These are phyloP conservation scores for Drosophila paucipuncta DNA, from an alignment of 2,888 invertebrate genomes.

Conservation along the genomic window DNA sequence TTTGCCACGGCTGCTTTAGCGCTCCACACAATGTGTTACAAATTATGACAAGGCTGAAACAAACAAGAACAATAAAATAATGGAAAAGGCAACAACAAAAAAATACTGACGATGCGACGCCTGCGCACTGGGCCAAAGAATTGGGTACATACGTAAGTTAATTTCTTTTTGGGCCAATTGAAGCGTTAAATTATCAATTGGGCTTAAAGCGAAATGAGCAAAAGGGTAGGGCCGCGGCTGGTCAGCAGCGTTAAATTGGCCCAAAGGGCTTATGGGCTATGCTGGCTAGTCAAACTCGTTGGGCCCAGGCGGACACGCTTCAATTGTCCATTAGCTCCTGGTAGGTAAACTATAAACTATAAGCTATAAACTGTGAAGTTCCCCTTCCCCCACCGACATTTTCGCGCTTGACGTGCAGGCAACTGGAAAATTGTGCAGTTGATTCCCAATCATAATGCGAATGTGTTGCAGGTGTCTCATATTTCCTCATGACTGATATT, in stretches of 20 bases:
- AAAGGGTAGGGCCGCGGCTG: conserved; percentile 51
- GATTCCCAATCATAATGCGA: conserved; percentile 46
- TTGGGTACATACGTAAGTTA: conserved; percentile 13
- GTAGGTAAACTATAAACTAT: conserved; percentile 21
- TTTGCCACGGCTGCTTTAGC: conserved; percentile 41
- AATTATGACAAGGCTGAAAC: conserved; percentile 72
- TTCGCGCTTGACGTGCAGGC: conserved; percentile 47
- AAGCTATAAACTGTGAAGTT: conserved; percentile 10
- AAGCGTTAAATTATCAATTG: conserved; percentile 82
- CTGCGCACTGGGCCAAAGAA: conserved; percentile 56
- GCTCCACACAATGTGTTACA: conserved; percentile 52
- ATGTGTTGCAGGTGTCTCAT: conserved; percentile 74
- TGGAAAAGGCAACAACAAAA: conserved; percentile 12
- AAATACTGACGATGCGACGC: conserved; percentile 17
- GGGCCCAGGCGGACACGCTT: conserved; percentile 70
- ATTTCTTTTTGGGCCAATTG: conserved; percentile 62
- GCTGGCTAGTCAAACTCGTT: conserved; percentile 3
- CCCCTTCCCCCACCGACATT: background rate
- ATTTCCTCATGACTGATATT: conserved; percentile 52
- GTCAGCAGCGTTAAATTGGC: conserved; percentile 77
- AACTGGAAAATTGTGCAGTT: conserved; percentile 77
- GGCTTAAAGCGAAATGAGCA: conserved; percentile 52
- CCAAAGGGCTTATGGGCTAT: conserved; percentile 58
- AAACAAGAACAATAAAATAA: background rate
- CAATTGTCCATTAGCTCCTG: conserved; percentile 65